Conservation (phyloP, 2,888 invertebrate genomes). For the Trichopria drosophilae region DNA sequence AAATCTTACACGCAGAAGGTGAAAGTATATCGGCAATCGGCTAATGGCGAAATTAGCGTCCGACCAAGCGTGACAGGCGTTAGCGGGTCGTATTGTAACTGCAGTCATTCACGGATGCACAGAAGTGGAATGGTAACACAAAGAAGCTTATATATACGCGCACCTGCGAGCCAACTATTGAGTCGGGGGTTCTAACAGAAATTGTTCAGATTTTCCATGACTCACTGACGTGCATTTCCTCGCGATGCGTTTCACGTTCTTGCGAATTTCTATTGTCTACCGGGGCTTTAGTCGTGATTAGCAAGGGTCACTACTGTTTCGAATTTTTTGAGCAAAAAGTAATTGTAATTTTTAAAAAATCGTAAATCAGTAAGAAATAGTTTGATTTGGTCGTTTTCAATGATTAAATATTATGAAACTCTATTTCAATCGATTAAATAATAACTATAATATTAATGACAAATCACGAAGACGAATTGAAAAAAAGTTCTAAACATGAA, state of each 20-base stretch:
- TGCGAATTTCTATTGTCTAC: not conserved
- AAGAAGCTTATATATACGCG: constrained; percentile 21
- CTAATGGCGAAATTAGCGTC: constrained; percentile 28
- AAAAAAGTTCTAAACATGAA: too few relatives aligned
- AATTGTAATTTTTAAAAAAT: too few relatives aligned
- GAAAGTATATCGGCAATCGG: constrained; percentile 19
- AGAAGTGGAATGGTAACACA: constrained; percentile 15
- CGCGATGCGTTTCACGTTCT: not conserved
- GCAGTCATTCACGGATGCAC: constrained; percentile 13
- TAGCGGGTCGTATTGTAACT: not conserved
- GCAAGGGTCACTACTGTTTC: too few relatives aligned
- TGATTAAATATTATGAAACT: too few relatives aligned
- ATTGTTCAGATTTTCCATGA: constrained; percentile 23
- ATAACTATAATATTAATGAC: too few relatives aligned
- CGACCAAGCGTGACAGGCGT: constrained; percentile 21
- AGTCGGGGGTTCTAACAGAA: constrained; percentile 8
- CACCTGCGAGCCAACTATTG: constrained; percentile 19
- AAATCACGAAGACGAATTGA: too few relatives aligned
- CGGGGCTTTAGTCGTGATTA: too few relatives aligned
- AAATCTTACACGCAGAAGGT: constrained; percentile 24
- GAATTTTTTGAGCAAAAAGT: too few relatives aligned
- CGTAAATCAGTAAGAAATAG: too few relatives aligned
- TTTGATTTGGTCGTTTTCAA: too few relatives aligned
- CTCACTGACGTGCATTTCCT: constrained; percentile 10
- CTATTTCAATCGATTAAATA: too few relatives aligned